Evolutionary conservation across 2,797 vertebrate species (phyloP), one percentile per base, ranked within the genome.

Genomic region (Gadopsis bispinosus): DNA sequence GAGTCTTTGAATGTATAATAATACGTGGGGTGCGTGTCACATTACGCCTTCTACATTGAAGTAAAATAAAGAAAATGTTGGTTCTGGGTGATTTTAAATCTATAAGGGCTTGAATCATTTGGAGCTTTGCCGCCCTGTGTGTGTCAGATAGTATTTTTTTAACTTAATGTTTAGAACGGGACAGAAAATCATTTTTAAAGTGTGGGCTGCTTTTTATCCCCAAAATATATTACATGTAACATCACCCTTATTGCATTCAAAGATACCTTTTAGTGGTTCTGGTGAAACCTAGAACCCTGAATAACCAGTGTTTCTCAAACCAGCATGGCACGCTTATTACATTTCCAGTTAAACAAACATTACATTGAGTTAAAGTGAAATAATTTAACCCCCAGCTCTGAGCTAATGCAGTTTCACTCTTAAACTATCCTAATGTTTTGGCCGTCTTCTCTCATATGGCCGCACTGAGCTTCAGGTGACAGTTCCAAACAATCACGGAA

Each of bases 321-420:
- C 77, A 80, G 64, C 64, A 69, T 62, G 75, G 79, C 84, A 86
- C 83, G 65, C 83, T 86, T 86, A 87, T 90, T 89, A 78, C 39
- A 87, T 92, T 89, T 84, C 72, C 76, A 83, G 77, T 83, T 84
- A 88, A 90, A 91, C 81, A 90, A 91, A 87, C 81, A 83, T 87
- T 80, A 77, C 65, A 84, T 75, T 83, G 74, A 90, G 79, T 89
- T 82, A 85, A 87, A 87, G 77, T 80, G 73, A 93, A 91, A 92
- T 91, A 75, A 87, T 79, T 89, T 90, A 89, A 85, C 83, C 87
- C 80, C 82, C 84, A 69, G 65, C 69, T 87, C 84, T 80, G 79
- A 88, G 83, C 80, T 87, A 87, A 92, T 89, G 80, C 71, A 73
- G 81, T 88, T 89, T 86, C 50, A 77, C 72, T 78, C 76, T 65